Evolutionary conservation across 2,797 vertebrate genomes (phyloP).

Genomic region (Neosilurus mollespiculum): DNA sequence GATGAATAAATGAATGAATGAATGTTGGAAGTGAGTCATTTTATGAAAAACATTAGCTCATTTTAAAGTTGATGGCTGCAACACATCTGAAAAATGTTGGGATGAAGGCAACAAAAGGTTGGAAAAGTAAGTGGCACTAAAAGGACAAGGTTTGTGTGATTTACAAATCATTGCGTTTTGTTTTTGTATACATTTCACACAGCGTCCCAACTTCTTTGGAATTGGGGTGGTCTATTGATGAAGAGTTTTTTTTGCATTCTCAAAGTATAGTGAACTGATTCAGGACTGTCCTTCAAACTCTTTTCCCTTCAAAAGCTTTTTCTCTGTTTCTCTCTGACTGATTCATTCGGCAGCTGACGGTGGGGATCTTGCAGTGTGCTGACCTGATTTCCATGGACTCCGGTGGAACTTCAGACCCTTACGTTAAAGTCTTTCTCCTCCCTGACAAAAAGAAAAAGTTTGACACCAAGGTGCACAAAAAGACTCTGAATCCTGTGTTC

Average conservation of each 20-base stretch:
- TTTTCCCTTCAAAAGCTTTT: background rate
- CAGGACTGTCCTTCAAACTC: background rate
- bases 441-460: slow-evolving; percentile 98
- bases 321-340: background rate
- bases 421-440: slow-evolving; percentile 88
- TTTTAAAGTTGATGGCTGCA: too few species aligned
- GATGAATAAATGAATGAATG: too few species aligned
- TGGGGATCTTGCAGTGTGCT: slow-evolving; percentile 94
- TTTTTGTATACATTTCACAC: too few species aligned
- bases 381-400: slow-evolving; percentile 97
- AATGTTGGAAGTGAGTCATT: too few species aligned
- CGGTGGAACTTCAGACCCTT: slow-evolving; percentile 95
- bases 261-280: background rate
- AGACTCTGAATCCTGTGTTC: slow-evolving; percentile 95
- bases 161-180: too few species aligned
- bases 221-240: too few species aligned
- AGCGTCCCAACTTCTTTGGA: too few species aligned
- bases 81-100: too few species aligned
- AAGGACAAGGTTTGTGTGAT: too few species aligned
- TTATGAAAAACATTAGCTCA: too few species aligned
- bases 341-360: slow-evolving; percentile 77
- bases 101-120: too few species aligned
- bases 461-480: slow-evolving; percentile 98
- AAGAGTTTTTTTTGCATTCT: background rate
- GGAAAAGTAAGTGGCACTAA: too few species aligned